Base-by-base conservation (phyloP, 2,888 invertebrate genomes). In the Aleiodes testaceus region DNA sequence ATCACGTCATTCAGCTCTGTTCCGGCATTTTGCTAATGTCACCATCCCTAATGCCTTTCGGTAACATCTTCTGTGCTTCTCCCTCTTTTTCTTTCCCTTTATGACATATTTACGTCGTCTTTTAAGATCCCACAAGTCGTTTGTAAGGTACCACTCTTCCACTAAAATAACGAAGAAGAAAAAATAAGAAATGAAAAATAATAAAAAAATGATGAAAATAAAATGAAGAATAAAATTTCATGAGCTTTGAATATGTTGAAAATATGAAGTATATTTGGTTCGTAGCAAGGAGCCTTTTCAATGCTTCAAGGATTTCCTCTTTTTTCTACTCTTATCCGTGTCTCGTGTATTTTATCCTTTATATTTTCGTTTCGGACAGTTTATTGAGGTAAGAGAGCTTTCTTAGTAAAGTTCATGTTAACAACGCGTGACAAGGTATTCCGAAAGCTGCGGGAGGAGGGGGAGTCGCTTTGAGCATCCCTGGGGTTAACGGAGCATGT, bases 21-120 rank as follows among this genome's bases (percentile, higher is more conserved):
- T 79, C 73, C 81, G 84, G 81, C 84, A 84, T 85, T 85, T 84
- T 80, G 82, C 81, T 85, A 84, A 84, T 85, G 84, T 81, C 84
- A 81, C 76, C 79, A 76, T 74, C 73, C 36, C 76, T 77, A 74
- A 74, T 75, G 77, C 80, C 81, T 78, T 78, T 42, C 61, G 22
- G 63, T 47, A 63, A 63, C 63, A 45, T 45, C 45, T 44, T 20
- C 36, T 36, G 36, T 11, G 36, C 36, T 36, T 36, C 45, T 36
- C 42, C 36, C 18, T 36, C 16, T 42, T 7, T 66, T 61, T 53
- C 42, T 52, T 44, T 47, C 12, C 16, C 61, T 59, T 53, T 64
- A 49, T 66, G 22, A 65, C 72, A 63, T 63, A 63, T 63, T 66
- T 66, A 66, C 42, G 66, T 53, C 36, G 66, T 22, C 42, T 42